Conservation (phyloP, 2,113 vertebrate genomes). For the Procapra przewalskii region DNA sequence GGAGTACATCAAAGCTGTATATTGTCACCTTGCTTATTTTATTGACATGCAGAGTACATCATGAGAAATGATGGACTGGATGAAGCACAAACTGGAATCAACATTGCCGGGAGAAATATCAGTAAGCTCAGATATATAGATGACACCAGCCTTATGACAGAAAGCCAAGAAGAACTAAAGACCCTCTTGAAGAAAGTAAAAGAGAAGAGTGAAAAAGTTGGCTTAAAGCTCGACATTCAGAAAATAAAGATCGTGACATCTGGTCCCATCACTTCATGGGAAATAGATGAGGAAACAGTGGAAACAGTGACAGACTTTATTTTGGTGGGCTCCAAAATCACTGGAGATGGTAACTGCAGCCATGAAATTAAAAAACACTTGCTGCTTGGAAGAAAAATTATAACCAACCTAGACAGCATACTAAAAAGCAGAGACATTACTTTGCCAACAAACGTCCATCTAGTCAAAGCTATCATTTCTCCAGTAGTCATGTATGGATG, state of each 20-base stretch:
- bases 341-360: background rate
- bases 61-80: background rate
- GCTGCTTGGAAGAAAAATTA: background rate
- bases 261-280: background rate
- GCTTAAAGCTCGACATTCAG: background rate
- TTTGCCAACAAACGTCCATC: background rate
- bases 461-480: background rate
- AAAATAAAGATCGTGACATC: background rate
- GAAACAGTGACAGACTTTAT: background rate
- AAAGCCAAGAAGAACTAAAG: background rate
- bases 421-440: background rate
- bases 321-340: background rate
- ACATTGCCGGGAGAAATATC: fast-evolving
- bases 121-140: background rate
- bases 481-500: background rate
- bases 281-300: background rate
- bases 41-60: background rate
- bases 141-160: background rate
- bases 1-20: background rate
- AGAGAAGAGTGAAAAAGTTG: background rate
- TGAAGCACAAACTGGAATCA: background rate
- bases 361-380: background rate
- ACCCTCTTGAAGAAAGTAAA: background rate
- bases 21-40: background rate
- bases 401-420: background rate